These are phyloP conservation scores for Sturnira hondurensis DNA, from an alignment of 2,113 vertebrate genomes.

Conservation along the genomic window DNA sequence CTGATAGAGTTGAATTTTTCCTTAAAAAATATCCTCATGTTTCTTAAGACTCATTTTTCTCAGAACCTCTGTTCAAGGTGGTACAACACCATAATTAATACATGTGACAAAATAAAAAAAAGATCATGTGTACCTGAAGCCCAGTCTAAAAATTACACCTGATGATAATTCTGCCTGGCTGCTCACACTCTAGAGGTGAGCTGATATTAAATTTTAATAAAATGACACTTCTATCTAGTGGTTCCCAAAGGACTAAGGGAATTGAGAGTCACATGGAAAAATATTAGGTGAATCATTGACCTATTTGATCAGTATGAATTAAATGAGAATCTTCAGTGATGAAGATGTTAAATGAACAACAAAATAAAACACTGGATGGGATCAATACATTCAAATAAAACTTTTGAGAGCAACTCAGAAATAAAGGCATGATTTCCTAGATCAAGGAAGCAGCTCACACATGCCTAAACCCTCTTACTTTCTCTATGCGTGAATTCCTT, in stretches of 20 bases:
- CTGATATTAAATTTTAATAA: constrained; percentile 56
- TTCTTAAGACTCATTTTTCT: neutral
- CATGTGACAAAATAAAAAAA: neutral
- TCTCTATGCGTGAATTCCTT: neutral
- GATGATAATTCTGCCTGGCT: constrained; percentile 17
- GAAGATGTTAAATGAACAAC: constrained; percentile 20
- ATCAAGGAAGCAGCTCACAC: neutral
- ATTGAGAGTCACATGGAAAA: constrained; percentile 36
- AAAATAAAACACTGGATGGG: neutral
- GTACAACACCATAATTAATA: neutral
- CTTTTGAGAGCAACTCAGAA: neutral
- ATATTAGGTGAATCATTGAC: neutral
- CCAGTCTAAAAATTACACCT: constrained; percentile 6
- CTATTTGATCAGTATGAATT: neutral
- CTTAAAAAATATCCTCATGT: neutral
- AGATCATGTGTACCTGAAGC: neutral
- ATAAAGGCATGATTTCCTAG: neutral
- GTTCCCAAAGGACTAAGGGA: constrained; percentile 13
- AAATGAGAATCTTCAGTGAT: neutral
- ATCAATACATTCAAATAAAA: constrained; percentile 38
- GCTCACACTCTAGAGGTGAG: constrained; percentile 19
- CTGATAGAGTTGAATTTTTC: constrained; percentile 2
- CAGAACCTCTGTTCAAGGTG: neutral
- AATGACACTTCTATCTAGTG: constrained; percentile 7
- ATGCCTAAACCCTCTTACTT: neutral